Base-by-base conservation (phyloP, 2,113 vertebrate genomes). In the Anarhynchus alexandrinus region DNA sequence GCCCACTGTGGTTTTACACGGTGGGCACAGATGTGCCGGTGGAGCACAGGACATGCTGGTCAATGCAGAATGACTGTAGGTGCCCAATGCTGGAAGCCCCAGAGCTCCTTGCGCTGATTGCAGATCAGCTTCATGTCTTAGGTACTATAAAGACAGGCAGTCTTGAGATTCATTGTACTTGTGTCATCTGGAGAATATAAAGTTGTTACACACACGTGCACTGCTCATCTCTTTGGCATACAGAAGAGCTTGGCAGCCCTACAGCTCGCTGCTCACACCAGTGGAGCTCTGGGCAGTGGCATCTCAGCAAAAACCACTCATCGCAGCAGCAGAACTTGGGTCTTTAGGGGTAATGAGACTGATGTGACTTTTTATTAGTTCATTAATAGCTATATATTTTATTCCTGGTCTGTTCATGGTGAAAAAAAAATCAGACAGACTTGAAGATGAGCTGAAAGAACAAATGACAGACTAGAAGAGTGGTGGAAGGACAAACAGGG, bases 21-120 rank as follows among this genome's bases (percentile, higher is more conserved):
- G 23, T 8, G 17, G 38, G 66, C 59, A 36, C 55, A 77, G 71
- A 72, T 69, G 54, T 85, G 70, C 65, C 8, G 6, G 57, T 51
- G 69, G 55, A 78, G 72, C 67, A 25, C 64, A 86, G 72, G 30
- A n/a, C 40, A 27, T 18, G 0, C 26, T 52, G 57, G n/a, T 47
- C 61, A 59, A 16, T 12, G 51, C 40, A 78, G 83, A 86, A 19
- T 0, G 11, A 0, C 22, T 11, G 26, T 43, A 61, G 10, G 54
- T 3, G 38, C 27, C 20, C 43, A 15, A 30, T 2, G 12, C 30
- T 76, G n/a, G 52, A 67, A 13, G 19, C 5, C 32, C 34, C 26
- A 36, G 6, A 47, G 14, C 54, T 88, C 36, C 52, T 57, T 3
- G 0, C 1, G 0, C 17, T 25, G 51, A 8, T 11, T 51, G 42